Base-by-base conservation (phyloP, 2,888 invertebrate genomes). In the Drosophila seclusa region DNA sequence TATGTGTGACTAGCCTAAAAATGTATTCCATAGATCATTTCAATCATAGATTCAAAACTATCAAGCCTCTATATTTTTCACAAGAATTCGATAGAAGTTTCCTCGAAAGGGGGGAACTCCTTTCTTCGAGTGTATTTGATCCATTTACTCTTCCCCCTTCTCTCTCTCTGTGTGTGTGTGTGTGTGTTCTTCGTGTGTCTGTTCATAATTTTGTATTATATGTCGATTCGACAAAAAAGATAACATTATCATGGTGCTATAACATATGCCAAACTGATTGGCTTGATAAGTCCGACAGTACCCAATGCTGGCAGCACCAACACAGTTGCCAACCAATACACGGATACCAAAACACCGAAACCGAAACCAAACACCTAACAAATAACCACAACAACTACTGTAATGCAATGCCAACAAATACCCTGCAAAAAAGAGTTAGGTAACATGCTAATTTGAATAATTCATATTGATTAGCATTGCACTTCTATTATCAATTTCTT, bases 211-310 rank as follows among this genome's bases (percentile, higher is more conserved):
- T 81, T 75, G 76, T 80, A 78, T 78, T 80, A 78, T 78, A 62
- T 80, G 78, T 78, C 87, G 81, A 88, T 88, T 88, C 72, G 53
- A 68, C 67, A 73, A 76, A 67, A 76, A 64, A 75, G 89, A 88
- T 85, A 85, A 76, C 78, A 57, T 86, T 84, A 83, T 83, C 78
- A 63, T 52, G 42, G 62, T 62, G 71, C 68, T 73, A 77, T 82
- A 85, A 75, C 84, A 85, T 80, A 86, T 83, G 84, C 84, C 84
- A 80, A 84, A 83, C 83, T 75, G 87, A 85, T 85, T 88, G 83
- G 82, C 76, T 78, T 80, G 88, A 84, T 84, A 84, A 87, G 63
- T 69, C 68, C 68, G 32, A 58, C 54, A 70, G 64, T 59, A 50
- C 40, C 42, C 58, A 75, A 69, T 54, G 62, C 54, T 50, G 45